A percentile compares a stretch with the other conserved stretches of the same genome.
phyloP scores from a whole-genome alignment of 1,140 invertebrate species.

The Drosophila arizonae region DNA sequence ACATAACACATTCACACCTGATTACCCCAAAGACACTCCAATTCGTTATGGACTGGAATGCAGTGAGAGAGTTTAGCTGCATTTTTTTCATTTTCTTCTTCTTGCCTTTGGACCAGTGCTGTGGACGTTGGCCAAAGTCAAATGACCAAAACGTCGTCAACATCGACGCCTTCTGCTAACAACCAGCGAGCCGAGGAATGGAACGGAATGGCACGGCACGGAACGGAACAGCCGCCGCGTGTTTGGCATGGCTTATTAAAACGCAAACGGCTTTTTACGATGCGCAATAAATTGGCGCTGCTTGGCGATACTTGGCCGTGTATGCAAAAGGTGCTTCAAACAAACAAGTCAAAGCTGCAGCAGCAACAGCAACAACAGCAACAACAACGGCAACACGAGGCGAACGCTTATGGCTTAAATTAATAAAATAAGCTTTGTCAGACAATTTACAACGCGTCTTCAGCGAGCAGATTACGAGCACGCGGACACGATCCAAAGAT shows the following conservation, averaged over 20 bases:
- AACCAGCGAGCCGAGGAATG: constrained; percentile 20
- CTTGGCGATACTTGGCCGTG: constrained; percentile 27
- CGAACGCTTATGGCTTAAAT: constrained; percentile 81
- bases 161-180: constrained; percentile 71
- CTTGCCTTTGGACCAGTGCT: constrained; percentile 11
- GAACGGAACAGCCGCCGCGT: constrained; percentile 63
- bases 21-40: constrained; percentile 26
- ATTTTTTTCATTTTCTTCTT: background rate
- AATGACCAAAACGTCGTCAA: constrained; percentile 46
- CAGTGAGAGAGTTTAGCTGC: constrained; percentile 27
- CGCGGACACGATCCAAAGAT: constrained; percentile 66
- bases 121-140: constrained; percentile 6
- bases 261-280: constrained; percentile 81
- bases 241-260: constrained; percentile 81
- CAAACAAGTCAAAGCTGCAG: constrained; percentile 42
- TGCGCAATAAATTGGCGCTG: constrained; percentile 71
- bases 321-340: constrained; percentile 68
- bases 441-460: constrained; percentile 83
- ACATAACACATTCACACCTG: constrained; percentile 12
- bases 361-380: constrained; percentile 29
- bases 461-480: constrained; percentile 82
- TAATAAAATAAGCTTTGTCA: constrained; percentile 83
- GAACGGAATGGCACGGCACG: constrained; percentile 13
- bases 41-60: constrained; percentile 61
- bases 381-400: constrained; percentile 54